Conservation (phyloP, 2,113 vertebrate genomes). For the Glaucomys volans region DNA sequence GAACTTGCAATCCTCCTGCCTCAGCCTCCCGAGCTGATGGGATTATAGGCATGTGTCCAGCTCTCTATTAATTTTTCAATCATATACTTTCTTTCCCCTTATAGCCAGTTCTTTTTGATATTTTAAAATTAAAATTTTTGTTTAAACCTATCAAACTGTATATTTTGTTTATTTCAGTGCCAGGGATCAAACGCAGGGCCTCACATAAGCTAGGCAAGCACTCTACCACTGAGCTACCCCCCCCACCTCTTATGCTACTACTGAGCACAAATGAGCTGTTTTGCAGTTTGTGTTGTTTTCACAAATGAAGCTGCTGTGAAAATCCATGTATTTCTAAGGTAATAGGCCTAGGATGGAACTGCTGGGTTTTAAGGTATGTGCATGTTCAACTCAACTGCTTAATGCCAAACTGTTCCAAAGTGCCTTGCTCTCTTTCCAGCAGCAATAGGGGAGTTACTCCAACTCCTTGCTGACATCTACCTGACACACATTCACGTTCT, state of each 20-base stretch:
- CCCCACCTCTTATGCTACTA: background rate
- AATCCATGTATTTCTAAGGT: background rate
- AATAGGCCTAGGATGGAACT: background rate
- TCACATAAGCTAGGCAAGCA: no score
- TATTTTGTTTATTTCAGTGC: no score
- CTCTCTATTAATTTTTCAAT: no score
- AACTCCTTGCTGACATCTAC: background rate
- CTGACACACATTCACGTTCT: background rate
- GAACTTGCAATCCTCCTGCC: no score
- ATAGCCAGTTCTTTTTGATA: no score
- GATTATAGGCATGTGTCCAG: no score
- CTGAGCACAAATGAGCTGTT: background rate
- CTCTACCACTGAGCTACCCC: background rate
- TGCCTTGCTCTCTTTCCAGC: background rate
- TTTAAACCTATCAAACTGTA: no score
- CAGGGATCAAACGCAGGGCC: background rate
- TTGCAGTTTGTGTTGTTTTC: background rate
- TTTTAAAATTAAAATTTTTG: no score
- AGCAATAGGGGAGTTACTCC: background rate
- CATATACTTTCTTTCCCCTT: no score
- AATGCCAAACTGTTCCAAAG: background rate
- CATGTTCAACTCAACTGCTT: background rate
- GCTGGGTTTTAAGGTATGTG: background rate
- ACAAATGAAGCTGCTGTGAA: background rate
- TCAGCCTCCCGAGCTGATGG: no score